Evolutionary conservation across 2,113 vertebrate genomes (phyloP).

Genomic region (Rhinolophus ferrumequinum): DNA sequence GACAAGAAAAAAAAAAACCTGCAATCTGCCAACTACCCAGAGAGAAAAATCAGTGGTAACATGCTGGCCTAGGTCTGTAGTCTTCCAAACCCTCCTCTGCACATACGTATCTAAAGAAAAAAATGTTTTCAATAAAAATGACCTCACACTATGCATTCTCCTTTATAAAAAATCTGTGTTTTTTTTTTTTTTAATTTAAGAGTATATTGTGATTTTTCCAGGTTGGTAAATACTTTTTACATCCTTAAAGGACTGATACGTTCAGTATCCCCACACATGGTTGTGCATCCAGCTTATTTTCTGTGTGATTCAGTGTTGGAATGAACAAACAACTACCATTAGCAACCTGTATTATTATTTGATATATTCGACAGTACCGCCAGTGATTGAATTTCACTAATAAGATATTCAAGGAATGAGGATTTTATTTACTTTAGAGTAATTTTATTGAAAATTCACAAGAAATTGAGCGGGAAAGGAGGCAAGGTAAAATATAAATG

Average conservation of each 20-base stretch:
- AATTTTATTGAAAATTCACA: not conserved
- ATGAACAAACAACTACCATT: not conserved
- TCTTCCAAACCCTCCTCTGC: not conserved
- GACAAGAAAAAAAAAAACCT: too few species aligned
- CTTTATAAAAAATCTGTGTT: not conserved
- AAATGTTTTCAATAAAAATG: not conserved
- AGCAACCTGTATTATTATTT: fast-evolving
- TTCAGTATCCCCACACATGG: not conserved
- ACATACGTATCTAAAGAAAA: not conserved
- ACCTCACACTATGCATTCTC: not conserved
- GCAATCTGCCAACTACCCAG: not conserved
- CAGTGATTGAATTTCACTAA: not conserved
- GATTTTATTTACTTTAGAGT: not conserved
- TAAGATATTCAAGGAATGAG: not conserved
- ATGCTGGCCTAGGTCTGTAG: not conserved
- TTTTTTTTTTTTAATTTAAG: not conserved
- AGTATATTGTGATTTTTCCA: not conserved
- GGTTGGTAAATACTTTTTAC: not conserved
- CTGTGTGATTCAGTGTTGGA: not conserved
- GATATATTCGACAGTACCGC: not conserved
- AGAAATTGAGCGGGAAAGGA: not conserved
- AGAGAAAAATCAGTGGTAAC: not conserved
- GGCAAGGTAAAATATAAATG: not conserved
- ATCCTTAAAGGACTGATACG: not conserved
- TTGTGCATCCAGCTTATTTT: too few species aligned